phyloP scores from a whole-genome alignment of 2,797 vertebrate species.

The Malacoctenus gilli region DNA sequence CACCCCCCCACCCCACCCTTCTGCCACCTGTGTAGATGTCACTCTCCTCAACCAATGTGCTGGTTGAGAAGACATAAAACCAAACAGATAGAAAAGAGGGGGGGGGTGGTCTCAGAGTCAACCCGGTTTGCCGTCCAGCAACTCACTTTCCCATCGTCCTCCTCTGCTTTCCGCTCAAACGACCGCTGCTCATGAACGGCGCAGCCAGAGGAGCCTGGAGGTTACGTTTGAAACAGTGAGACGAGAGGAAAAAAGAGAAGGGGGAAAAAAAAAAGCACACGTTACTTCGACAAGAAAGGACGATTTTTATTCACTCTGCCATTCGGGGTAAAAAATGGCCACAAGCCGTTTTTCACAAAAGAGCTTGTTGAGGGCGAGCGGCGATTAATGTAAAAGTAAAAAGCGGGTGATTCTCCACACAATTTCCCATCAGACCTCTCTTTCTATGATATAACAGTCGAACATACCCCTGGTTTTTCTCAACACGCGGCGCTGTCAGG shows the following conservation, averaged over 20 bases:
- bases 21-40: conserved; percentile 11
- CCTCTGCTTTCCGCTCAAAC: conserved; percentile 76
- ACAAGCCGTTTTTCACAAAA: no score
- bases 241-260: conserved; percentile 8
- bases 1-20: no score
- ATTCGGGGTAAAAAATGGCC: no score
- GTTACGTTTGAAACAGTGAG: neutral
- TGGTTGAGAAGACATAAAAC: conserved; percentile 28
- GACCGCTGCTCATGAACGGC: conserved; percentile 68
- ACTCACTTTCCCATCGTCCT: conserved; percentile 81
- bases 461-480: no score
- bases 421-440: no score
- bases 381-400: no score
- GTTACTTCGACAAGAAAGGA: conserved; percentile 1
- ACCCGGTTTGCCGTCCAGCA: conserved; percentile 23
- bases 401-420: no score
- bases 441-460: no score
- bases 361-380: no score
- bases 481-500: no score
- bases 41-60: conserved; percentile 30
- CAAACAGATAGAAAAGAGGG: conserved; percentile 12
- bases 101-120: neutral
- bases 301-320: no score
- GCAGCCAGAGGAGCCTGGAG: conserved; percentile 61
- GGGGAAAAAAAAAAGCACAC: neutral